A percentile compares a stretch with the other conserved stretches of the same genome.
phyloP scores from a whole-genome alignment of 2,113 vertebrate species.

The Choloepus hoffmanni region DNA sequence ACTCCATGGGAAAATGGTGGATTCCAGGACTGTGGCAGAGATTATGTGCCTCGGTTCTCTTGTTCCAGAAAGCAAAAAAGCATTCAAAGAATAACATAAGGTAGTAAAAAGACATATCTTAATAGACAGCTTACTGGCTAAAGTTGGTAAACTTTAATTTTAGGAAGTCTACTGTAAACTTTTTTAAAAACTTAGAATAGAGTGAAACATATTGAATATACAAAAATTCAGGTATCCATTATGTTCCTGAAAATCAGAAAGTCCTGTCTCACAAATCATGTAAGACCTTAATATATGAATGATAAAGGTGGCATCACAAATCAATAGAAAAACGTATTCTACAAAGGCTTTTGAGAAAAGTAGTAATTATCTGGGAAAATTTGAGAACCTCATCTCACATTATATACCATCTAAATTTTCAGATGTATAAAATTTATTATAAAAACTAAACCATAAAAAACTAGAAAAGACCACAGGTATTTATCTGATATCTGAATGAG shows the following conservation, averaged over 20 bases:
- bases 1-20: slow-evolving; percentile 17
- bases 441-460: neutral
- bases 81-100: neutral
- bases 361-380: neutral
- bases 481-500: neutral
- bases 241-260: neutral
- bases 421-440: neutral
- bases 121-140: neutral
- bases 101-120: neutral
- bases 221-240: neutral
- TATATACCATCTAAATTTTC: neutral
- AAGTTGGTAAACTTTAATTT: neutral
- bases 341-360: neutral
- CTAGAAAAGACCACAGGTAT: neutral
- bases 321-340: neutral
- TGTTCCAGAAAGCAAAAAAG: slow-evolving; percentile 3
- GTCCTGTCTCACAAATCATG: neutral
- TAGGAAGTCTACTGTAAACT: neutral
- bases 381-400: neutral
- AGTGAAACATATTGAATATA: neutral
- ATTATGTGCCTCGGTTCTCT: neutral
- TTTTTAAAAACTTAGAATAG: neutral
- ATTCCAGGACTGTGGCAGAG: neutral
- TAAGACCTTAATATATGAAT: neutral
- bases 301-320: neutral